Conservation (phyloP, 2,113 vertebrate genomes). For the Pandion haliaetus region DNA sequence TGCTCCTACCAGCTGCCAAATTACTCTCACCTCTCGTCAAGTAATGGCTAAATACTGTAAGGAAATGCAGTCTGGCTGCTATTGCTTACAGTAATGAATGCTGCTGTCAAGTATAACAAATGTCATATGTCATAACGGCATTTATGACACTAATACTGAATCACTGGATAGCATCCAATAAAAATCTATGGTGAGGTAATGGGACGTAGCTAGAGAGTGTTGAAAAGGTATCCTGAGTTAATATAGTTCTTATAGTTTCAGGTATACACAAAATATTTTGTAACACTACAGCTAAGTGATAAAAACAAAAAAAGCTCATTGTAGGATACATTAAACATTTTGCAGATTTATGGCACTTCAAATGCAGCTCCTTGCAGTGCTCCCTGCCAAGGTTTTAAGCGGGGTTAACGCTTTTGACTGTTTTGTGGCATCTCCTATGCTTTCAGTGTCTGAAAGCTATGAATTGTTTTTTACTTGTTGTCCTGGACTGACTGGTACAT, state of each 20-base stretch:
- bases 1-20: not conserved
- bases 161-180: not conserved
- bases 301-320: not conserved
- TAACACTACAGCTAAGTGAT: slow-evolving; percentile 1
- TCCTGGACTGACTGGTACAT: not conserved
- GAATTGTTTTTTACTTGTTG: not conserved
- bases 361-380: not conserved
- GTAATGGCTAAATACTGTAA: not conserved
- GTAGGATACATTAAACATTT: not conserved
- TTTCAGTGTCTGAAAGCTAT: not conserved
- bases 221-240: slow-evolving; percentile 6
- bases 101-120: not conserved
- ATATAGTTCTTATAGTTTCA: not conserved
- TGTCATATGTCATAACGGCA: not conserved
- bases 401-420: slow-evolving; percentile 30
- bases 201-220: not conserved
- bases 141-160: slow-evolving; percentile 2
- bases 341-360: slow-evolving; percentile 5
- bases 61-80: not conserved
- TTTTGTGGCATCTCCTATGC: not conserved
- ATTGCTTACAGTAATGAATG: slow-evolving; percentile 1
- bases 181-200: slow-evolving; percentile 6
- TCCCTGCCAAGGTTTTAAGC: slow-evolving; percentile 42
- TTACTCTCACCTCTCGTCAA: not conserved
- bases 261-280: not conserved